phyloP scores from a whole-genome alignment of 1,140 invertebrate species.

The Drosophila busckii region DNA sequence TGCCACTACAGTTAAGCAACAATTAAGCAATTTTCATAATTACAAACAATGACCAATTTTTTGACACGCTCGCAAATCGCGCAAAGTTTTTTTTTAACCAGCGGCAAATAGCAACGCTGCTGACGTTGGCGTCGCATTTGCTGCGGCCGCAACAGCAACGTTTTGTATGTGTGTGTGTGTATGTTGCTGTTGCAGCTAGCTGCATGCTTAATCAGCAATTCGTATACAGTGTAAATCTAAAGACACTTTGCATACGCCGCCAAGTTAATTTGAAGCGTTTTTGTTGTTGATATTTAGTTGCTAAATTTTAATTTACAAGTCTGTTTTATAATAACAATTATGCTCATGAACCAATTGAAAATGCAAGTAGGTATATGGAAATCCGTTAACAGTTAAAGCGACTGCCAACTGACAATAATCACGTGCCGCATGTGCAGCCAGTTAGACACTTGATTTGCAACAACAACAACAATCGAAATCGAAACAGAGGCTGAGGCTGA shows the following conservation, averaged over 20 bases:
- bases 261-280: not conserved
- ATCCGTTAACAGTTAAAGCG: not conserved
- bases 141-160: conserved; percentile 12
- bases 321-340: too few species aligned
- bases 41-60: conserved; percentile 77
- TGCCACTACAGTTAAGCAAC: conserved; percentile 57
- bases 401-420: conserved; percentile 56
- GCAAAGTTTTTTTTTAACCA: conserved; percentile 69
- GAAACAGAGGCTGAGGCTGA: conserved; percentile 40
- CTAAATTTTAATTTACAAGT: not conserved
- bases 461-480: too few species aligned
- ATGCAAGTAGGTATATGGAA: not conserved
- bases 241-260: conserved; percentile 18
- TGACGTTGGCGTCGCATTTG: conserved; percentile 3
- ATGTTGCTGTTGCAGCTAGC: conserved; percentile 24
- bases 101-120: conserved; percentile 45
- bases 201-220: conserved; percentile 58
- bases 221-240: conserved; percentile 31
- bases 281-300: not conserved
- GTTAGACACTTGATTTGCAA: conserved; percentile 11
- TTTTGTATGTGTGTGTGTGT: conserved; percentile 38
- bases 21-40: conserved; percentile 78
- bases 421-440: conserved; percentile 40
- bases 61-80: conserved; percentile 74
- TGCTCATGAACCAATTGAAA: not conserved